Base-by-base conservation (phyloP, 2,888 invertebrate species). In the Silvanus unidentatus region DNA sequence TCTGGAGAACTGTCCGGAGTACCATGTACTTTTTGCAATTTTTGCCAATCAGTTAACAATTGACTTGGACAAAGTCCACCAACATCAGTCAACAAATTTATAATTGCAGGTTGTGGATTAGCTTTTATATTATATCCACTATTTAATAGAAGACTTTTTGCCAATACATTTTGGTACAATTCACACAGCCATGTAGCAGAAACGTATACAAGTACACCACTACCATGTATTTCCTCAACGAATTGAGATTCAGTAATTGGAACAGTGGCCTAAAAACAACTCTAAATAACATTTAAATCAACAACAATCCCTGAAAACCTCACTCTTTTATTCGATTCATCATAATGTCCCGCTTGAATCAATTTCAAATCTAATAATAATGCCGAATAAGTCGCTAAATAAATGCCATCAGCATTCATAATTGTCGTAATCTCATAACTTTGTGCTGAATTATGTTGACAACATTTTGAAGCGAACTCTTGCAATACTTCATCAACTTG, bases 351-450 rank as follows among this genome's bases (percentile, higher is more conserved):
- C 32, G 79, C 77, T 47, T 83, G 78, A 39, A 87, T 81, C 14
- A 95, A 78, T 61, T 87, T 88, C 45, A 93, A 74, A 61, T 88
- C 92, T 1, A 96, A 74, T 36, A 90, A 72, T 14, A 96, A 71
- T 0, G 91, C 87, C 0, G 91, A 85, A 65, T 92, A 93, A 0
- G 91, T 89, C 1, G 94, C 90, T 50, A 95, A 73, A 66, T 96
- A 96, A 32, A 96, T 88, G 14, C 95, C 95, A 71, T 96, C 96
- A 1, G 94, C 95, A 70, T 96, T 96, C 76, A 96, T 88, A 36
- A 91, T 87, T 28, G 85, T 85, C 1, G 81, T 74, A 2, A 81
- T 77, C 35, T 82, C 78, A 1, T 81, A 79, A 1, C 77, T 79
- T 59, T 70, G 71, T 1, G 84, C 78, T 59, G 82, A 81, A 68